Evolutionary conservation across 2,888 invertebrate species (phyloP).

Genomic region (Baccha elongata): DNA sequence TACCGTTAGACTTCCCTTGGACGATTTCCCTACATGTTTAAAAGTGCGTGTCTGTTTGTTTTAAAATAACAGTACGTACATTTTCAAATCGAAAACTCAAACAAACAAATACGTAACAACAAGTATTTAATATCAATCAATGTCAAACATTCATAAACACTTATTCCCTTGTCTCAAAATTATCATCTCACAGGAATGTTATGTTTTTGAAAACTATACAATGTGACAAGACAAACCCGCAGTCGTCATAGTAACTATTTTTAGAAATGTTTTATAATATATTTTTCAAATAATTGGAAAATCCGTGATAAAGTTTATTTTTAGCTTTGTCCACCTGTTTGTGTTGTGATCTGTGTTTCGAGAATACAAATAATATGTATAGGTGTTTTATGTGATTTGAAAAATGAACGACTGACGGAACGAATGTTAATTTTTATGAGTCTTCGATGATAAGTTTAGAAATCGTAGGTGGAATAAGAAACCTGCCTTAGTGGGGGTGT

Average conservation of each 20-base stretch:
- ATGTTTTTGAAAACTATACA: conserved; percentile 1
- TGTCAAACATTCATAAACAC: conserved; percentile 2
- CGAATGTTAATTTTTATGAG: conserved; percentile 14
- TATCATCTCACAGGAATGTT: conserved; percentile 29
- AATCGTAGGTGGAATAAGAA: conserved; percentile 12
- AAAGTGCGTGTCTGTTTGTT: neutral
- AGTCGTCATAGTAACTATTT: conserved; percentile 56
- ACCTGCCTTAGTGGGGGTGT: neutral
- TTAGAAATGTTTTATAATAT: neutral
- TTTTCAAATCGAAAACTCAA: neutral
- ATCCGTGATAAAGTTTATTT: conserved; percentile 46
- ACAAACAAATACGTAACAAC: neutral
- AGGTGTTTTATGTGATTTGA: conserved; percentile 12
- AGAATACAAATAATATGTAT: neutral
- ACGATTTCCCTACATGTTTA: too few species aligned
- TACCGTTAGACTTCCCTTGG: too few species aligned
- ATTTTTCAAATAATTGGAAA: conserved; percentile 41
- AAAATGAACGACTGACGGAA: conserved; percentile 25
- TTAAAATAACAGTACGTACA: neutral
- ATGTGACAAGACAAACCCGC: neutral
- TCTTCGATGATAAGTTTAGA: conserved; percentile 4
- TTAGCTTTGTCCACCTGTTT: conserved; percentile 60
- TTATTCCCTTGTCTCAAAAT: conserved; percentile 14
- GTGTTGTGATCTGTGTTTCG: conserved; percentile 27
- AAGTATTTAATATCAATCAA: conserved; percentile 38